Base-by-base conservation (phyloP, 2,797 vertebrate genomes). In the Propithecus deckenii region DNA sequence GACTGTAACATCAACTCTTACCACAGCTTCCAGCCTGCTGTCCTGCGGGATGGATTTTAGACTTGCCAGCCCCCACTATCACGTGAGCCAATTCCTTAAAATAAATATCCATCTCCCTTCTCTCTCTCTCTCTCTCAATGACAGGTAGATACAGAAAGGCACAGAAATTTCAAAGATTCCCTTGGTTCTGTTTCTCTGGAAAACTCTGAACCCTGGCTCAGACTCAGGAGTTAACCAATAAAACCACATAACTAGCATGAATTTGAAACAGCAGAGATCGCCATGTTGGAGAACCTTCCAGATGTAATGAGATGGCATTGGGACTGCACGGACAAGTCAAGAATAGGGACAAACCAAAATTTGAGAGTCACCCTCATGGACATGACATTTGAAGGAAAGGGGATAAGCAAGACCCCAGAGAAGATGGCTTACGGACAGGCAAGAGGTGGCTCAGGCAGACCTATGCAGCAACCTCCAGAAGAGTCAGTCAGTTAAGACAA, bases 401-500 rank as follows among this genome's bases (percentile, higher is more conserved):
- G 52, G 8, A 41, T 13, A 48, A 17, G 2, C 8, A 59, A 71
- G 61, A 50, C 4, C 23, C 35, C 9, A 50, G 35, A 86, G 57
- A 74, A 89, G 46, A 74, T 20, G 43, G 28, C 20, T 35, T 9
- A 22, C 30, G 30, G 13, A 7, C 5, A 18, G 12, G 13, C 22
- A 5, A 18, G 10, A 71, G 12, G 30, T 23, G 25, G 43, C 3
- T 6, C 17, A 57, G 38, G 25, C 11, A 2, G 46, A 22, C 22
- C 88, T 79, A 25, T 23, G 1, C 9, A 25, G 22, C 55, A 59
- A 30, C 61, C 89, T 86, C 72, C 74, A 96, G 67, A 59, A 8
- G 22, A 95, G 74, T 86, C 55, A 0, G 72, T 95, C 0, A 94
- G 46, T 74, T 81, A 71, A 96, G 38, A 0, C 1, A 91, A 69